Percentiles rank a stretch among this genome's conserved stretches.
phyloP scores from a whole-genome alignment of 2,888 invertebrate genomes.

The Isotomurus palustris region DNA sequence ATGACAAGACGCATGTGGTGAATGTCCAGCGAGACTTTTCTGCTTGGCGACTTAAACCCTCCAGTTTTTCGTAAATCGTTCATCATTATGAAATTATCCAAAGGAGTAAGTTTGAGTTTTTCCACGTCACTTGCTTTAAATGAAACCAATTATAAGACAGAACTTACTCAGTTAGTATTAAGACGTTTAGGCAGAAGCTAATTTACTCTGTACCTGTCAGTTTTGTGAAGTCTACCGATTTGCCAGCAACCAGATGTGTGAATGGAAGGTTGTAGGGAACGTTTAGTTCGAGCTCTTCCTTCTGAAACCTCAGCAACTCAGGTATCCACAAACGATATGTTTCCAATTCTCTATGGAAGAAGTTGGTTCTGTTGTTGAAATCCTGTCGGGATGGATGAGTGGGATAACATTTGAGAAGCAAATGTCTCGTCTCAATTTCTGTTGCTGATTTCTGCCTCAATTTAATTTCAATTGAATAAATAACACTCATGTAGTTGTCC shows the following conservation, averaged over 20 bases:
- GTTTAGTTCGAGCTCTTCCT: not conserved
- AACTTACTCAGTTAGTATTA: not conserved
- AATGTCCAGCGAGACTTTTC: not conserved
- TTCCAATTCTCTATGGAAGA: not conserved
- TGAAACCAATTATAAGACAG: not conserved
- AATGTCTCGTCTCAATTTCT: not conserved
- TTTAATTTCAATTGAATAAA: not conserved
- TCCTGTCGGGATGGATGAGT: not conserved
- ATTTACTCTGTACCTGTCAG: too few relatives aligned
- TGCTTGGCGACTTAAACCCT: not conserved
- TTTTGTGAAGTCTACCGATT: too few relatives aligned
- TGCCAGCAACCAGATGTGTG: too few relatives aligned
- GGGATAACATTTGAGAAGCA: not conserved
- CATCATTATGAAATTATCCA: not conserved
- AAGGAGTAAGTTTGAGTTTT: too few relatives aligned
- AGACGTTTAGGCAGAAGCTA: too few relatives aligned
- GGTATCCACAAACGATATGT: not conserved
- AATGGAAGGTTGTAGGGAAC: too few relatives aligned
- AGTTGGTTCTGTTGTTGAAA: not conserved
- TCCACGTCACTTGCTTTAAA: too few relatives aligned
- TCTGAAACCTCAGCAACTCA: not conserved
- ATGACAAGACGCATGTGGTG: not conserved
- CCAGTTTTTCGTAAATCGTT: not conserved
- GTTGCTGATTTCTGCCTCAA: not conserved
- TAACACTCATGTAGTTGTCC: conserved; percentile 3